A percentile compares a stretch with the other conserved stretches of the same genome.
Conservation (phyloP, 2,797 vertebrate species). For the Pipistrellus pipistrellus region DNA sequence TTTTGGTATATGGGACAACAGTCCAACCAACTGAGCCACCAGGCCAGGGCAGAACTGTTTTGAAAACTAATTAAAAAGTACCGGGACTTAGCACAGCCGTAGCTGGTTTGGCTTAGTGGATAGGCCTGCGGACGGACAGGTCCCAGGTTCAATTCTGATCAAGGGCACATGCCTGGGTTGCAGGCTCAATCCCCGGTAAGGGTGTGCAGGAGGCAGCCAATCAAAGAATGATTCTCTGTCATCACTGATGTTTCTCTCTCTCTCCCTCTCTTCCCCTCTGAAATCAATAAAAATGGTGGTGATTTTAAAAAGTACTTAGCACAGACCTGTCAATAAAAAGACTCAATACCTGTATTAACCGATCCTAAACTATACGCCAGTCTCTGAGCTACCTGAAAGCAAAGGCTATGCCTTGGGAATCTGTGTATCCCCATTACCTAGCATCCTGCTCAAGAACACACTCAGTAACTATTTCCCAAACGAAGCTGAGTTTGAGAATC, state of each 20-base stretch:
- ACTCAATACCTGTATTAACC: not conserved
- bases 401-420: not conserved
- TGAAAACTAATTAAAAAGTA: not conserved
- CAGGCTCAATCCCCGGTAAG: too few species aligned
- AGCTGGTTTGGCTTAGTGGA: too few species aligned
- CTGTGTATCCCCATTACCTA: not conserved
- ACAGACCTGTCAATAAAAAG: conserved; percentile 9
- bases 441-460: not conserved
- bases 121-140: too few species aligned
- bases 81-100: not conserved
- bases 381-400: not conserved
- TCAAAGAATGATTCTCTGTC: too few species aligned
- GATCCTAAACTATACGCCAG: not conserved
- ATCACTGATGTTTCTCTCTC: too few species aligned
- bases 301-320: not conserved
- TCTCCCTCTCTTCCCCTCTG: too few species aligned
- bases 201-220: too few species aligned
- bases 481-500: not conserved
- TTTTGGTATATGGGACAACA: not conserved
- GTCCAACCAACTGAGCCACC: not conserved
- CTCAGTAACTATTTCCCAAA: conserved; percentile 25
- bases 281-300: too few species aligned
- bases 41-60: not conserved
- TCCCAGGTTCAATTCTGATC: too few species aligned
- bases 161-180: too few species aligned